Conservation (phyloP, 2,797 vertebrate genomes). For the Sylvilagus floridanus region DNA sequence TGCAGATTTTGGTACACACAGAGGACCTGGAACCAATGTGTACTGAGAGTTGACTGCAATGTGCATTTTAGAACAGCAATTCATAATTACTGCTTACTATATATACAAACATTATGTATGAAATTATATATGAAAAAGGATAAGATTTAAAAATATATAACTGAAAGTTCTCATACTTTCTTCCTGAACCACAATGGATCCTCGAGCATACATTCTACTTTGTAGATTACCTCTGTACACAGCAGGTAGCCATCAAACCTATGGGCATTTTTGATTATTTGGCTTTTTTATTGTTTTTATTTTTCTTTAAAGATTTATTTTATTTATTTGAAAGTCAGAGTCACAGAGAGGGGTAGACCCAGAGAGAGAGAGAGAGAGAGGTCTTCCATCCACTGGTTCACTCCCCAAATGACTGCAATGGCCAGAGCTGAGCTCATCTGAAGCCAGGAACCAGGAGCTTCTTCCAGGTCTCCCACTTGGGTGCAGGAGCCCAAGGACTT, state of each 20-base stretch:
- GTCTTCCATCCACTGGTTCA: too few species aligned
- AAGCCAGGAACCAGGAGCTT: too few species aligned
- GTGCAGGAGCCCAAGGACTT: too few species aligned
- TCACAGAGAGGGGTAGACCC: too few species aligned
- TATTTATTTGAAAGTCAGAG: too few species aligned
- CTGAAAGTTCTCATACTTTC: not conserved
- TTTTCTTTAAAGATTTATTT: not conserved
- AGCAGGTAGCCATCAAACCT: not conserved
- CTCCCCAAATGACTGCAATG: too few species aligned
- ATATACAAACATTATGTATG: not conserved
- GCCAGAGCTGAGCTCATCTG: too few species aligned
- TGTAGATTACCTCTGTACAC: not conserved
- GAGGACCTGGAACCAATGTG: not conserved
- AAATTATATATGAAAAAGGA: constrained; percentile 19
- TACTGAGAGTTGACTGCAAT: not conserved
- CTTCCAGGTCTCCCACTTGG: too few species aligned
- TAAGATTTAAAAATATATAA: constrained; percentile 25
- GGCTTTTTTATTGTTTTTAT: not conserved
- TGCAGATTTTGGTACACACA: not conserved
- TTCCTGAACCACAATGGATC: not conserved
- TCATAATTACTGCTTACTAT: constrained; percentile 28
- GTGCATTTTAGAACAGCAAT: not conserved
- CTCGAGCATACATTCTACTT: not conserved
- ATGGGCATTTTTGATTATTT: not conserved
- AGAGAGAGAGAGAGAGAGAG: too few species aligned